Percentiles rank a stretch among this genome's conserved stretches.
Evolutionary conservation across 2,797 vertebrate species (phyloP).

Genomic region (Microctenopoma stevenorrisi): DNA sequence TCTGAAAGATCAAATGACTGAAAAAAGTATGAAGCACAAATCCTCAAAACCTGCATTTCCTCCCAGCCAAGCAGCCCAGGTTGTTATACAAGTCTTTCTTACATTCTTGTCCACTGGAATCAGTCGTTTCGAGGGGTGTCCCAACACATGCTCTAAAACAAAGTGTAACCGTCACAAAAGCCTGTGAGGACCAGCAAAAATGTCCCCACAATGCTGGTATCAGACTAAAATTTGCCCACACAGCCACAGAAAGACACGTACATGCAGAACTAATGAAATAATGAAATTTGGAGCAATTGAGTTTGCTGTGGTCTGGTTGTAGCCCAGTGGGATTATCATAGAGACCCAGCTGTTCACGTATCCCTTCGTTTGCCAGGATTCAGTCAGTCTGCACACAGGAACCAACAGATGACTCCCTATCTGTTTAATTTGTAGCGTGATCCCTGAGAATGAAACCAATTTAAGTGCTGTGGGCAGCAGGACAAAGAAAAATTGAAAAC

Average conservation of each 20-base stretch:
- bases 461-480: constrained; percentile 47
- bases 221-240: background rate
- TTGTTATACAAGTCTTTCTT: constrained; percentile 53
- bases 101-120: constrained; percentile 20
- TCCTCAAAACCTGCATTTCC: constrained; percentile 9
- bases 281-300: constrained; percentile 79
- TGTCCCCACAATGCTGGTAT: background rate
- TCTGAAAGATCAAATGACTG: constrained; percentile 25
- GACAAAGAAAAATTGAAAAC: constrained; percentile 11
- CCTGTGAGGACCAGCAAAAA: background rate
- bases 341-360: constrained; percentile 69
- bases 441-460: constrained; percentile 74
- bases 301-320: constrained; percentile 71
- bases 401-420: constrained; percentile 79
- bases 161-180: background rate
- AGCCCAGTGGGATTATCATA: constrained; percentile 61
- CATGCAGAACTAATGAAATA: constrained; percentile 63
- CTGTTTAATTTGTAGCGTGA: constrained; percentile 81
- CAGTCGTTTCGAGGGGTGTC: background rate
- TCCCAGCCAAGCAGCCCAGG: constrained; percentile 16
- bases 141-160: background rate
- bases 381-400: constrained; percentile 59
- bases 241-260: constrained; percentile 26
- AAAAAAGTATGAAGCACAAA: constrained; percentile 18
- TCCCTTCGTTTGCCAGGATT: constrained; percentile 51